Conservation (phyloP, 1,140 invertebrate genomes). For the Apocrypta bakeri region DNA sequence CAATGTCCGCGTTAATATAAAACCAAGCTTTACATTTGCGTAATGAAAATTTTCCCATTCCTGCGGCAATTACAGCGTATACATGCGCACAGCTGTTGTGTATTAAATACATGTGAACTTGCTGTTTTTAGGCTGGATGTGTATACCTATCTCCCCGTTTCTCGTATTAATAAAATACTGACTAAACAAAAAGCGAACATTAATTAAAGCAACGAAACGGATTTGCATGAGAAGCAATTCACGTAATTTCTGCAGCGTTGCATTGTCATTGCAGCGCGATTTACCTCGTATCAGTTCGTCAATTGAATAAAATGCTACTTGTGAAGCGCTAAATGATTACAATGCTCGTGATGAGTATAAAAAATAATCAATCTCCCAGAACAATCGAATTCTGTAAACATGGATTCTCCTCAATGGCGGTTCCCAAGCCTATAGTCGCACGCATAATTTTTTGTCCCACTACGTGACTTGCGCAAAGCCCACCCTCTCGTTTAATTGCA, state of each 20-base stretch:
- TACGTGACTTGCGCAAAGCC: background rate
- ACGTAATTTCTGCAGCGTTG: background rate
- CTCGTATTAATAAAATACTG: background rate
- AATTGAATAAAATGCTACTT: slow-evolving; percentile 35
- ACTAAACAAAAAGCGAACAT: background rate
- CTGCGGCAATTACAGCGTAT: background rate
- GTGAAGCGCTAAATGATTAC: background rate
- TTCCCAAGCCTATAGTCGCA: background rate
- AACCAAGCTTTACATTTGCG: slow-evolving; percentile 36
- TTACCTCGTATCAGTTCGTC: slow-evolving; percentile 3
- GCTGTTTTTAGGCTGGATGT: background rate
- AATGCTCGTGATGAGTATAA: background rate
- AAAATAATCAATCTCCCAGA: slow-evolving; percentile 31
- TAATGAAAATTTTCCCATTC: slow-evolving; percentile 41
- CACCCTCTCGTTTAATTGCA: background rate
- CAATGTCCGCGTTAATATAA: background rate
- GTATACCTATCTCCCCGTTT: background rate
- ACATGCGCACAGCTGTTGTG: background rate
- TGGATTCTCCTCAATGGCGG: background rate
- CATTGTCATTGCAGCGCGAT: background rate
- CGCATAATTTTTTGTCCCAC: background rate
- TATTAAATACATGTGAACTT: background rate
- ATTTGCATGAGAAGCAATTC: background rate
- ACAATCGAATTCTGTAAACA: background rate
- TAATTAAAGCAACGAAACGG: background rate